These are phyloP conservation scores for Pipra filicauda DNA, from an alignment of 2,113 vertebrate species.

Conservation along the genomic window DNA sequence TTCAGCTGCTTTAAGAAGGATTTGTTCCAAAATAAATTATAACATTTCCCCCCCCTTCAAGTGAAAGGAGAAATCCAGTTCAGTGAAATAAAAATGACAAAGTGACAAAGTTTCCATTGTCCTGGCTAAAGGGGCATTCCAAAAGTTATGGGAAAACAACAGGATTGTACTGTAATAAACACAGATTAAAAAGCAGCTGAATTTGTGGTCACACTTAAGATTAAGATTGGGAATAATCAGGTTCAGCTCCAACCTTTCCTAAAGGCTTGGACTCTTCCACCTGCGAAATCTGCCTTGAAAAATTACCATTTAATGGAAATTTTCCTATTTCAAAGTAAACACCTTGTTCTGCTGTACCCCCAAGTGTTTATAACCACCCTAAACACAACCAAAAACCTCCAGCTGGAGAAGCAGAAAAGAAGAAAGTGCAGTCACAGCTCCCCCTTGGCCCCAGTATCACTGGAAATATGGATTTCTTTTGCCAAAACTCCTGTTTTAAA, in stretches of 20 bases:
- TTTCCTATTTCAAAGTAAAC: background rate
- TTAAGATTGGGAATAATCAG: background rate
- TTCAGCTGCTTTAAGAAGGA: background rate
- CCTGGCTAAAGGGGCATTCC: background rate
- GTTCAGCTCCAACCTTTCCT: background rate
- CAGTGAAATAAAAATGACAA: background rate
- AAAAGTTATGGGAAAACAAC: background rate
- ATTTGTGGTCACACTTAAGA: background rate
- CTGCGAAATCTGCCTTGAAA: background rate
- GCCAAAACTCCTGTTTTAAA: background rate
- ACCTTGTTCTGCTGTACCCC: background rate
- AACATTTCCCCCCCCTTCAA: accelerated
- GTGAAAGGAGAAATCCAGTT: background rate
- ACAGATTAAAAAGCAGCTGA: background rate
- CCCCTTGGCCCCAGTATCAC: background rate
- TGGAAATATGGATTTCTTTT: background rate
- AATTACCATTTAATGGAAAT: background rate
- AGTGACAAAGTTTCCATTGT: background rate
- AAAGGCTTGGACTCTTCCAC: background rate
- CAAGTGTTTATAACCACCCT: background rate
- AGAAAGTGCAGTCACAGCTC: background rate
- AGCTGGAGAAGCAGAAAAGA: background rate
- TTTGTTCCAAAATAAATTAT: background rate
- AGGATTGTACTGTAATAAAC: background rate
- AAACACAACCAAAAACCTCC: background rate